These are phyloP conservation scores for Mobula birostris DNA, from an alignment of 2,113 vertebrate species.

Conservation along the genomic window DNA sequence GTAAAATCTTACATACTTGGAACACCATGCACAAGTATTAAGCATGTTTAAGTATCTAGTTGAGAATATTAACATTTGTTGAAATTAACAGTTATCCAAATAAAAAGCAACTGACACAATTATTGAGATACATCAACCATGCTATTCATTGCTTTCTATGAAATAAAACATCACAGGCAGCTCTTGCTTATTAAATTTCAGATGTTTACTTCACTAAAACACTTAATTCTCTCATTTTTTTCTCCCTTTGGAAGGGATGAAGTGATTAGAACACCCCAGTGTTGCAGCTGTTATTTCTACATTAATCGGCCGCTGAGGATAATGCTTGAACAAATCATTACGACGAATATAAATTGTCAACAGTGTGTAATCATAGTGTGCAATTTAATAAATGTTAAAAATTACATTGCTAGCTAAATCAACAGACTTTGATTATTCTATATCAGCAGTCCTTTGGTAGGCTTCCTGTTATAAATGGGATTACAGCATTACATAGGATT, in stretches of 20 bases:
- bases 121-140: not conserved
- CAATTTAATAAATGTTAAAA: slow-evolving; percentile 16
- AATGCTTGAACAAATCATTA: not conserved
- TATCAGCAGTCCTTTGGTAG: not conserved
- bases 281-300: not conserved
- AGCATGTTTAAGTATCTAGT: not conserved
- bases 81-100: not conserved
- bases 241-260: too few species aligned
- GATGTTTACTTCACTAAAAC: not conserved
- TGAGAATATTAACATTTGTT: not conserved
- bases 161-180: not conserved
- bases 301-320: not conserved
- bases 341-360: too few species aligned
- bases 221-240: too few species aligned
- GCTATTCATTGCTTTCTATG: not conserved
- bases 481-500: not conserved
- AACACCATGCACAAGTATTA: not conserved
- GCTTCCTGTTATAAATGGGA: not conserved
- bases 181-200: not conserved
- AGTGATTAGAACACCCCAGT: too few species aligned
- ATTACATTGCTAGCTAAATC: not conserved
- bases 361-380: not conserved
- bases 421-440: slow-evolving; percentile 8
- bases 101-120: not conserved
- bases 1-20: not conserved